A percentile compares a stretch with the other conserved stretches of the same genome.
These are phyloP conservation scores for Trogon surrucura DNA, from an alignment of 2,113 vertebrate species.

Conservation along the genomic window DNA sequence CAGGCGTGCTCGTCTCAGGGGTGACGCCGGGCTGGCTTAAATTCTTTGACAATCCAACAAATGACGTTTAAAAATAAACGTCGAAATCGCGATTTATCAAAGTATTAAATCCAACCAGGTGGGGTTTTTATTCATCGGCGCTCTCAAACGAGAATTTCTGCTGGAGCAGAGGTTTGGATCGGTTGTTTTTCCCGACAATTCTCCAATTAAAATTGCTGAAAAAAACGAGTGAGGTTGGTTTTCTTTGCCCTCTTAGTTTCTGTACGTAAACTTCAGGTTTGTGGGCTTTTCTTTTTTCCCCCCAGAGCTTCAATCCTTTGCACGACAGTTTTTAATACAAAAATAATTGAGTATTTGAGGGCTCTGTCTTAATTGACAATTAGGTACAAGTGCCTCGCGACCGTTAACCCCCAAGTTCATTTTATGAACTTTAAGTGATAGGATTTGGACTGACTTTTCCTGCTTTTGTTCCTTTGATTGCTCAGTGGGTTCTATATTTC, in stretches of 20 bases:
- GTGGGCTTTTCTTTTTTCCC: too few species aligned
- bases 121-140: background rate
- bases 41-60: background rate
- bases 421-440: background rate
- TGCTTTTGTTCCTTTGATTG: slow-evolving; percentile 26
- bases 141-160: background rate
- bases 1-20: background rate
- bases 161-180: background rate
- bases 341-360: background rate
- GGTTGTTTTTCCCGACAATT: background rate
- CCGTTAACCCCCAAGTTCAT: background rate
- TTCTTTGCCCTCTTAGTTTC: background rate
- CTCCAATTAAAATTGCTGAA: background rate
- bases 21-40: background rate
- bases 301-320: background rate
- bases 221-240: background rate
- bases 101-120: background rate
- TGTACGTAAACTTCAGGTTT: background rate
- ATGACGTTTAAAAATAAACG: background rate
- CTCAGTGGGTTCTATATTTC: background rate
- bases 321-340: background rate
- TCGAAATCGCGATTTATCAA: background rate
- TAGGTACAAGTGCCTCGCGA: background rate
- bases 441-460: background rate
- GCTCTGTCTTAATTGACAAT: slow-evolving; percentile 24